These are phyloP conservation scores for Odontamblyopus lacepedii DNA, from an alignment of 2,797 vertebrate species.

Conservation along the genomic window DNA sequence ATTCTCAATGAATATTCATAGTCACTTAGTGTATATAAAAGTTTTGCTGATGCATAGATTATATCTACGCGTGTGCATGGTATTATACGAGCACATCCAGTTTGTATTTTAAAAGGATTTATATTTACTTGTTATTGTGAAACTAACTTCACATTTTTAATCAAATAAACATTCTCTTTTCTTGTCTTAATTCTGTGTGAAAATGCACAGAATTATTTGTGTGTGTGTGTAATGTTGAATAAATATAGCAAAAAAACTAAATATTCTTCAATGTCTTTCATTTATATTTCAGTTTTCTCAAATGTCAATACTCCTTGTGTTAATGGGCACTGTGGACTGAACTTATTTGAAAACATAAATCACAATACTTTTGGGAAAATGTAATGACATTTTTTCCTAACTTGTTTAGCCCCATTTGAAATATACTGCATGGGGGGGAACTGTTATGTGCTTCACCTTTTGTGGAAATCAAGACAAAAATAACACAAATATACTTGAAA, in stretches of 20 bases:
- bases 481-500: not conserved
- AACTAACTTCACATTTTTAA: not conserved
- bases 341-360: not conserved
- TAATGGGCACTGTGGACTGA: not conserved
- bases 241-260: not conserved
- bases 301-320: not conserved
- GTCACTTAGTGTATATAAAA: not conserved
- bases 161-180: not conserved
- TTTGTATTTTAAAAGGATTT: not conserved
- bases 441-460: not conserved
- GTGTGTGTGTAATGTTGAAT: not conserved
- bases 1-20: not conserved
- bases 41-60: too few species aligned
- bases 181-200: not conserved
- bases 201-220: not conserved
- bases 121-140: not conserved
- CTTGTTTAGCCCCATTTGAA: not conserved
- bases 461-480: not conserved
- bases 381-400: not conserved
- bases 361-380: not conserved
- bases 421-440: not conserved
- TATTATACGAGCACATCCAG: too few species aligned
- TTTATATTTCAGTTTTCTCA: too few species aligned
- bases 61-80: too few species aligned
- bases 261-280: not conserved